Evolutionary conservation across 2,113 vertebrate species (phyloP), one percentile per base, ranked within the genome.

Genomic region (Sigmodon hispidus): DNA sequence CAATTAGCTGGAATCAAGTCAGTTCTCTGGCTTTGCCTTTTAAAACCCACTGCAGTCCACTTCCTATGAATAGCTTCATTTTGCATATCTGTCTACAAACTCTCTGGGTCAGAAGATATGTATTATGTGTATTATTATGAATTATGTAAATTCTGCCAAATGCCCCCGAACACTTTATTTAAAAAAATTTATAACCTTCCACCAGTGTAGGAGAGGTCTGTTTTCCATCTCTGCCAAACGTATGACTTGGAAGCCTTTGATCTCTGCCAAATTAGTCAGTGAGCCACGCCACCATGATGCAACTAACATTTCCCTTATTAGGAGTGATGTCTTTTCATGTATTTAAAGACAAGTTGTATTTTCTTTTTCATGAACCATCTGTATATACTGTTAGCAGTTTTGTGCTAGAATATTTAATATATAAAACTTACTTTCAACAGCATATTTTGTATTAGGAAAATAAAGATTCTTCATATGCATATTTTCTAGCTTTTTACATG

Each of bases 251-350:
- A 96, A 45, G 3, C 65, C 43, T 96, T 94, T 96, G 90, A 89
- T 96, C 59, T 96, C 91, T 91, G 84, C 48, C 52, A 67, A 50
- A 91, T 87, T 92, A 94, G 57, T 80, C 83, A 89, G 63, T 94
- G 88, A 96, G 48, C 61, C 24, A 48, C 84, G 43, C 85, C 72
- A 17, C 2, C 26, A 21, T 73, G 81, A 70, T 70, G 63, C 73
- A 94, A 86, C 86, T 57, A 91, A 26, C 43, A 48, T 85, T 92
- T 85, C 69, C 83, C 26, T 76, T 79, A 36, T 93, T 81, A 81
- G 26, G 29, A 43, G 40, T 57, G 36, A 87, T 69, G 34, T 65
- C 63, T 67, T 91, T 83, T 81, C 45, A 65, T 87, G 65, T 81
- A 24, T 48, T 7, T 57, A 11, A 61, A 31, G 90, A 89, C 17